A percentile compares a stretch with the other conserved stretches of the same genome.
Conservation (phyloP, 1,140 invertebrate genomes). For the Whitmania pigra region DNA sequence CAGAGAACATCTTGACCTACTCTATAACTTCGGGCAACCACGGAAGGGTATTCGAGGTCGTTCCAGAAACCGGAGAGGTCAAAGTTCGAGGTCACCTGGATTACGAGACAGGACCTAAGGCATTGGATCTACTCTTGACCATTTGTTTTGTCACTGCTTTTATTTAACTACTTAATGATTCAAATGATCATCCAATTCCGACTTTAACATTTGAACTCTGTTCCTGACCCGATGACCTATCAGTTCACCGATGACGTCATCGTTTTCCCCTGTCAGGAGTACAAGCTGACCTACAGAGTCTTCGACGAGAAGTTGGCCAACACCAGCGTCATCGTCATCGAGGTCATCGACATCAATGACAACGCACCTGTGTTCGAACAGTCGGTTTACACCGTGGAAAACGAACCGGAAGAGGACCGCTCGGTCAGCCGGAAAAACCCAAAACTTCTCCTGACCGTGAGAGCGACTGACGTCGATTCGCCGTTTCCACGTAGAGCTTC, state of each 20-base stretch:
- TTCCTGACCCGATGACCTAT: background rate
- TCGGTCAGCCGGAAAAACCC: background rate
- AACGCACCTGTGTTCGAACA: conserved; percentile 12
- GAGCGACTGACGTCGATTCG: conserved; percentile 11
- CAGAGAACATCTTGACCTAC: conserved; percentile 16
- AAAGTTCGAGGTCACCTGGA: conserved; percentile 18
- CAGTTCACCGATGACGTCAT: too few species aligned
- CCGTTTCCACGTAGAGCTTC: background rate
- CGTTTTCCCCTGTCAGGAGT: background rate
- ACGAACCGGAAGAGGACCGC: background rate
- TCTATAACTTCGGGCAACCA: conserved; percentile 10
- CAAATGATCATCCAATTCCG: background rate
- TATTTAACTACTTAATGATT: too few species aligned
- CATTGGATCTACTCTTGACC: background rate
- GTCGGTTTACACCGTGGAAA: conserved; percentile 9
- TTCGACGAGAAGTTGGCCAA: conserved; percentile 16
- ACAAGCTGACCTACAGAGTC: conserved; percentile 10
- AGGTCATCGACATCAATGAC: conserved; percentile 15
- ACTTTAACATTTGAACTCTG: background rate
- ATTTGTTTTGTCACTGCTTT: too few species aligned
- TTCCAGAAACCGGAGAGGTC: conserved; percentile 14
- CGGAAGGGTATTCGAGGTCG: conserved; percentile 13
- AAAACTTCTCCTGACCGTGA: conserved; percentile 5
- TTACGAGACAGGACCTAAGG: conserved; percentile 9
- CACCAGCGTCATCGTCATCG: background rate